Evolutionary conservation across 2,888 invertebrate genomes (phyloP), one percentile per base, ranked within the genome.

Genomic region (Melinaea menophilus): DNA sequence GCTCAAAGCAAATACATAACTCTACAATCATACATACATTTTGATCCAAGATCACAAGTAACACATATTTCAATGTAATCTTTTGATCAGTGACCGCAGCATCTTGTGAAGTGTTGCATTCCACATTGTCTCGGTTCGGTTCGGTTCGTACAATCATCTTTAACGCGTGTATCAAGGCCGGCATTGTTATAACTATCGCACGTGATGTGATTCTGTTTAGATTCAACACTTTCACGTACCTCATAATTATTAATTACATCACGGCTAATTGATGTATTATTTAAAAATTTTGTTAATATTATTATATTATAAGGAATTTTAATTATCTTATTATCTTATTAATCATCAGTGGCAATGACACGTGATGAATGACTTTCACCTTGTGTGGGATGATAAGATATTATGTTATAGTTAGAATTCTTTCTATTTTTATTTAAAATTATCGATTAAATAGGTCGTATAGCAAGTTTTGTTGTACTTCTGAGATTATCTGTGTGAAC

Each of bases 171-270:
- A 70, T 72, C 80, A 82, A 82, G 85, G 84, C 79, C 80, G 75
- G 71, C 75, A 82, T 83, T 82, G 82, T 84, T 75, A 82, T 70
- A 73, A 75, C 73, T 79, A 85, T 82, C 82, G 75, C 74, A 81
- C 80, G 79, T 79, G 78, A 80, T 72, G 72, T 79, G 78, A 80
- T 72, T 72, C 74, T 78, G 75, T 71, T 61, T 69, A 64, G 65
- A 62, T 71, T 64, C 72, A 79, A 72, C 74, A 77, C 80, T 82
- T 84, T 79, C 80, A 79, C 79, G 78, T 72, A 68, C 67, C 66
- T 70, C 68, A 70, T 66, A 62, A 66, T 66, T 67, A 51, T 67
- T 62, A 55, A 60, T 45, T 45, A 58, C 55, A 58, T 55, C n/a
- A 35, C 51, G 45, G 54, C 45, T 54, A 55, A 55, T 60, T 45